Conservation (phyloP, 2,888 invertebrate genomes). For the Drosophila ustulata region DNA sequence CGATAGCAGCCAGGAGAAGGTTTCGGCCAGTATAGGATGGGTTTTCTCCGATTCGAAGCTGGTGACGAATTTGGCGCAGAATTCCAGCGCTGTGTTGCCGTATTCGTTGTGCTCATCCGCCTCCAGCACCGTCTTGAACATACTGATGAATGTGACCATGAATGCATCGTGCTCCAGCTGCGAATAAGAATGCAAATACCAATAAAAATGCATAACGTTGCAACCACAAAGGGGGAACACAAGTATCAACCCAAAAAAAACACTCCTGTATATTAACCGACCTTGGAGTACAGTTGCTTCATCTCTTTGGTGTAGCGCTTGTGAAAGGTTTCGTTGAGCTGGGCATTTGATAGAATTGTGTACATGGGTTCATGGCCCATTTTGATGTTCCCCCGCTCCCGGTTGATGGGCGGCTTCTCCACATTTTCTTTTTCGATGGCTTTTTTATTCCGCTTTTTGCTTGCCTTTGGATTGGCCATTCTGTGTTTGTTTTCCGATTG, state of each 20-base stretch:
- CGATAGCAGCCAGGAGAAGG: constrained; percentile 79
- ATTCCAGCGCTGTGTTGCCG: constrained; percentile 89
- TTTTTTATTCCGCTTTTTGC: constrained; percentile 72
- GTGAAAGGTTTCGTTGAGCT: constrained; percentile 88
- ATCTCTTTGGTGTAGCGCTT: constrained; percentile 88
- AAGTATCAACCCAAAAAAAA: not conserved
- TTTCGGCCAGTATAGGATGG: constrained; percentile 78
- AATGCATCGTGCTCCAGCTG: constrained; percentile 87
- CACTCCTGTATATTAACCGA: constrained; percentile 81
- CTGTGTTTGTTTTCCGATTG: constrained; percentile 8
- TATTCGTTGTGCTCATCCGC: constrained; percentile 89
- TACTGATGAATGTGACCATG: constrained; percentile 88
- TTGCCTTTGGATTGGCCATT: constrained; percentile 45
- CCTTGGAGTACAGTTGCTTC: constrained; percentile 88
- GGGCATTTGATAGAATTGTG: constrained; percentile 88
- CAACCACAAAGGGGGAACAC: not conserved
- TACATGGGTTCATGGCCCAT: constrained; percentile 78
- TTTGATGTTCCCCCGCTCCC: not conserved
- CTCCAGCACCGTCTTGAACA: constrained; percentile 88
- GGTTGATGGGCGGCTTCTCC: constrained; percentile 53
- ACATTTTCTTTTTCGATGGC: constrained; percentile 70
- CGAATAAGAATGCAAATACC: constrained; percentile 35
- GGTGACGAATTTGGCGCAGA: constrained; percentile 90
- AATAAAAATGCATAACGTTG: not conserved
- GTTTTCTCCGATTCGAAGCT: constrained; percentile 86